phyloP scores from a whole-genome alignment of 1,140 invertebrate genomes.

The Platyscapa corneri region DNA sequence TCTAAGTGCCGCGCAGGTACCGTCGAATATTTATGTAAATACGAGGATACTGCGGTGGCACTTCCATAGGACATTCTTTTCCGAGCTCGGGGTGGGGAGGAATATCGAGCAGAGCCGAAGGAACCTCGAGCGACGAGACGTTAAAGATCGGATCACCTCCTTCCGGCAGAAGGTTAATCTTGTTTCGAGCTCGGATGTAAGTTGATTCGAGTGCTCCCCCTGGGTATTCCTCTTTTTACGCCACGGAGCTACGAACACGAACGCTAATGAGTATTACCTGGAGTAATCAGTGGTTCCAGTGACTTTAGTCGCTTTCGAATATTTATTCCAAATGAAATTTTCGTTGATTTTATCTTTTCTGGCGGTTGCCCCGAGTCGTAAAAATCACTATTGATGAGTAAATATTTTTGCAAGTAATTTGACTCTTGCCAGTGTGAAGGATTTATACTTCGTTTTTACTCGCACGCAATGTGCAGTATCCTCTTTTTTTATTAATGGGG shows the following conservation, averaged over 20 bases:
- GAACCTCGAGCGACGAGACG: not conserved
- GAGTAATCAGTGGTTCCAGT: not conserved
- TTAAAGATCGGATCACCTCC: not conserved
- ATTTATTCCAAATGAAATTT: constrained; percentile 19
- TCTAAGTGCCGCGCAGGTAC: constrained; percentile 10
- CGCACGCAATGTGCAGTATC: not conserved
- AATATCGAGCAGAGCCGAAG: constrained; percentile 24
- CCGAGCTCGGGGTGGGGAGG: too few species aligned
- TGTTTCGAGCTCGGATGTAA: not conserved
- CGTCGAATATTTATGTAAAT: constrained; percentile 50
- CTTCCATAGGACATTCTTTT: constrained; percentile 1
- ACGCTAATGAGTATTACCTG: constrained; percentile 12
- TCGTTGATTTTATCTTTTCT: constrained; percentile 1
- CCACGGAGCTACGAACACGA: not conserved
- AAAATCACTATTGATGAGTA: constrained; percentile 21
- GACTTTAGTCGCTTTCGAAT: not conserved
- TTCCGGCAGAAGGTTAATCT: not conserved
- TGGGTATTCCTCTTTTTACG: not conserved
- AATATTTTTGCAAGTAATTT: constrained; percentile 14
- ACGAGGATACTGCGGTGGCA: not conserved
- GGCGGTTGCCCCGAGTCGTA: not conserved
- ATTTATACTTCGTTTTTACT: not conserved
- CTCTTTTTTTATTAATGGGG: not conserved
- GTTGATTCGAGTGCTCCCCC: not conserved
- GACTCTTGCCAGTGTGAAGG: not conserved